Evolutionary conservation across 2,113 vertebrate species (phyloP).

Genomic region (Grus americana): DNA sequence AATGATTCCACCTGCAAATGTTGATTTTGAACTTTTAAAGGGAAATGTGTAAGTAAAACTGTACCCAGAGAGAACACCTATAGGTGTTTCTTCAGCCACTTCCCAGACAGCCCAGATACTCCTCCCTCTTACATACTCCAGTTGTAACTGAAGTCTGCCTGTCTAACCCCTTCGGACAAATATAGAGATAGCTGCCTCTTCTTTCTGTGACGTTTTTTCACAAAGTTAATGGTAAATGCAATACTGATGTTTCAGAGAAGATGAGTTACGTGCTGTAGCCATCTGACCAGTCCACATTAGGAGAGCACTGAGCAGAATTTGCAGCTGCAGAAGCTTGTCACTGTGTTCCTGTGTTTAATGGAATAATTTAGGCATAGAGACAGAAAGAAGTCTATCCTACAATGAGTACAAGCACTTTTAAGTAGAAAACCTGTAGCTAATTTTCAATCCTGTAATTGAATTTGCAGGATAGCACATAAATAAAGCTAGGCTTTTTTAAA

Average conservation of each 20-base stretch:
- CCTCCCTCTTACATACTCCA: neutral
- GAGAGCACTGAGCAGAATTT: conserved; percentile 21
- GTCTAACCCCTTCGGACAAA: neutral
- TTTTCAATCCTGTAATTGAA: conserved; percentile 59
- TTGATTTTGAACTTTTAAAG: neutral
- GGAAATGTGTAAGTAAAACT: neutral
- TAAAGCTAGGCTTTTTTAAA: conserved; percentile 15
- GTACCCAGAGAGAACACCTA: neutral
- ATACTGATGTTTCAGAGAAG: neutral
- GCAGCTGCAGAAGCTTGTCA: neutral
- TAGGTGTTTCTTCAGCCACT: neutral
- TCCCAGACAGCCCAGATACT: neutral
- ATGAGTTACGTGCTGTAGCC: neutral
- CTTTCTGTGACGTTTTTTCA: neutral
- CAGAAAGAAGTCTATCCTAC: conserved; percentile 33
- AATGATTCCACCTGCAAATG: neutral
- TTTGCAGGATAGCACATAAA: conserved; percentile 48
- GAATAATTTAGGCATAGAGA: conserved; percentile 43
- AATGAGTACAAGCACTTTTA: conserved; percentile 56
- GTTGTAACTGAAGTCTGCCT: neutral
- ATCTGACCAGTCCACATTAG: conserved; percentile 5
- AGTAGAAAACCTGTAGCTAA: conserved; percentile 61
- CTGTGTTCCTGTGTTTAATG: conserved; percentile 27
- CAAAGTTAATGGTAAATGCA: conserved; percentile 27
- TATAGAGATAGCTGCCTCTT: neutral